Percentiles rank a stretch among this genome's conserved stretches.
Evolutionary conservation across 2,797 vertebrate genomes (phyloP).

Genomic region (Halcyon leucocephala): DNA sequence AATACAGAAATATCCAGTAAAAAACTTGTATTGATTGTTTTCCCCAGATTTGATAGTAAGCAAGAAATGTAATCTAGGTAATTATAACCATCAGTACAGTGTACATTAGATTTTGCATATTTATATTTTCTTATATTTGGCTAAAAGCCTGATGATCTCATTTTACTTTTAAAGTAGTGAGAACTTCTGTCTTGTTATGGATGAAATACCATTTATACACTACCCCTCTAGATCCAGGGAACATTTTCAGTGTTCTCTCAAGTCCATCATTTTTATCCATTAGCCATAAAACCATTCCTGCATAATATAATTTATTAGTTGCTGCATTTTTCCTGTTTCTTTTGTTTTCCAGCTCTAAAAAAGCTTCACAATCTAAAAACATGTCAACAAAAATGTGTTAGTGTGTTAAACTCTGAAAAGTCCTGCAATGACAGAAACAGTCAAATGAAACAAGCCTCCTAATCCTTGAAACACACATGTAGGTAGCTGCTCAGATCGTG

Average conservation of each 20-base stretch:
- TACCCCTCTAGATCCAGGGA: conserved; percentile 64
- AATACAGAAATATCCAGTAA: neutral
- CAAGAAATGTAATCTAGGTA: neutral
- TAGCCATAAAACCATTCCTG: conserved; percentile 74
- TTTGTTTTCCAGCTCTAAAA: conserved; percentile 72
- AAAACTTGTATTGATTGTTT: fast-evolving
- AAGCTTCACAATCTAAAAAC: conserved; percentile 63
- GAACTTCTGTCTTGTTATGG: neutral
- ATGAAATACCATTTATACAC: neutral
- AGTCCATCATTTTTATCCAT: conserved; percentile 62
- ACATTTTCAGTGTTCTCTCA: conserved; percentile 71
- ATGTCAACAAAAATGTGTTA: neutral
- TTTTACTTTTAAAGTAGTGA: neutral
- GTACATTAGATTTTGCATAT: neutral
- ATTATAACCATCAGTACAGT: neutral
- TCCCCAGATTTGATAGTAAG: neutral
- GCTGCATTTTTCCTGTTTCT: conserved; percentile 26
- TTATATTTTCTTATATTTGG: neutral
- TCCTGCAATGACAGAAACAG: neutral
- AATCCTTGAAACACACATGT: neutral
- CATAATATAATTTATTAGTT: conserved; percentile 60
- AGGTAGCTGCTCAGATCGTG: neutral
- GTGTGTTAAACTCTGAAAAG: neutral
- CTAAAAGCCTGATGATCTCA: neutral
- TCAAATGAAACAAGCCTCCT: neutral